Evolutionary conservation across 2,888 invertebrate genomes (phyloP).

Genomic region (Lithophane semibrunnea): DNA sequence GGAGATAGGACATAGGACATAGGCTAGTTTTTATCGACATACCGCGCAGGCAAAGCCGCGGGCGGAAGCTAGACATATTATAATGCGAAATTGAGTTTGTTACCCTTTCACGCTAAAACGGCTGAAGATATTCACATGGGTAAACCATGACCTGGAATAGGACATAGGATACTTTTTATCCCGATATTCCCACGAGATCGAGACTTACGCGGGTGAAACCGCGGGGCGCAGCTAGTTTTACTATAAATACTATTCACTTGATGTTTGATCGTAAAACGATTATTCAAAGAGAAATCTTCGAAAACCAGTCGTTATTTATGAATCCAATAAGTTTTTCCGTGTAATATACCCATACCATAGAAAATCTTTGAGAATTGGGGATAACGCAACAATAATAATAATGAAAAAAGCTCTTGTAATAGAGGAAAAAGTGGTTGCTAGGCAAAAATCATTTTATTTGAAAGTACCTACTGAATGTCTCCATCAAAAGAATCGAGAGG

Average conservation of each 20-base stretch:
- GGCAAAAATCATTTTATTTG: slow-evolving; percentile 34
- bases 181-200: no score
- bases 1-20: no score
- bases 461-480: not conserved
- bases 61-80: no score
- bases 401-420: slow-evolving; percentile 6
- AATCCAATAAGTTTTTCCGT: not conserved
- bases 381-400: slow-evolving; percentile 6
- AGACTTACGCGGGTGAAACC: no score
- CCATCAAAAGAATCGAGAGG: not conserved
- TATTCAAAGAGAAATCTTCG: not conserved
- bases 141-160: no score
- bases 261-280: not conserved
- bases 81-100: no score
- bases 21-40: no score
- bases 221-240: no score
- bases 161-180: no score
- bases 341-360: not conserved
- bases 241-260: not conserved
- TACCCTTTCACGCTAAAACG: no score
- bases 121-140: no score
- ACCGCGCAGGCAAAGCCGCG: no score
- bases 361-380: slow-evolving; percentile 3
- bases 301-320: not conserved
- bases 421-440: slow-evolving; percentile 25